These are phyloP conservation scores for Dendrolimus kikuchii DNA, from an alignment of 1,140 invertebrate genomes.

Conservation along the genomic window DNA sequence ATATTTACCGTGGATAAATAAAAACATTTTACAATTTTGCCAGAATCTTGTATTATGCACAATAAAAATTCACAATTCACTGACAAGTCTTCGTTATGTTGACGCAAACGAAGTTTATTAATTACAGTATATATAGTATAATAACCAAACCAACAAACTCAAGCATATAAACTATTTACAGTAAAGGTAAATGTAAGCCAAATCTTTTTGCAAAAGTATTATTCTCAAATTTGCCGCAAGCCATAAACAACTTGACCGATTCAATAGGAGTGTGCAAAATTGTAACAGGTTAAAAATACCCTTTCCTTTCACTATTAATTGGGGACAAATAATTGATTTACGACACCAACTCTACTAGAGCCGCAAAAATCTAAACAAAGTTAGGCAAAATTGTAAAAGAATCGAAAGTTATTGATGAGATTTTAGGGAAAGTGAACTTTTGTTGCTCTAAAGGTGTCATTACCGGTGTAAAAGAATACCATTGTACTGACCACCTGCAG, in stretches of 20 bases:
- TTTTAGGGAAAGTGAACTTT: constrained; percentile 54
- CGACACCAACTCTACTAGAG: constrained; percentile 35
- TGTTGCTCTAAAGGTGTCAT: constrained; percentile 14
- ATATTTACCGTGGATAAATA: too few relatives aligned
- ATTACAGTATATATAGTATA: too few relatives aligned
- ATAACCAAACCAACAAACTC: too few relatives aligned
- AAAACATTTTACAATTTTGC: too few relatives aligned
- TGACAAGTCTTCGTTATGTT: too few relatives aligned
- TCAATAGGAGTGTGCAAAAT: constrained; percentile 33
- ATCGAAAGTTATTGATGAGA: constrained; percentile 40
- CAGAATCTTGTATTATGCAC: too few relatives aligned
- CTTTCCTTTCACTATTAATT: constrained; percentile 30
- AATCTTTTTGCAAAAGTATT: too few relatives aligned
- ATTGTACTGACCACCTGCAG: constrained; percentile 57
- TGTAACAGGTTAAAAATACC: constrained; percentile 40
- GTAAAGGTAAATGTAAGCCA: too few relatives aligned
- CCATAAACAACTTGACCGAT: background rate
- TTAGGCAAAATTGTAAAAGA: constrained; percentile 18
- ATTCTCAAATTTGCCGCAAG: background rate
- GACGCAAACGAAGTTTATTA: too few relatives aligned
- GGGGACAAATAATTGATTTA: constrained; percentile 58
- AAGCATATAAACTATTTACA: too few relatives aligned
- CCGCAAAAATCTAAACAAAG: constrained; percentile 41
- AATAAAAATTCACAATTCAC: too few relatives aligned
- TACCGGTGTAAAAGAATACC: constrained; percentile 23